Conservation (phyloP, 2,113 vertebrate genomes). For the Camelus bactrianus region DNA sequence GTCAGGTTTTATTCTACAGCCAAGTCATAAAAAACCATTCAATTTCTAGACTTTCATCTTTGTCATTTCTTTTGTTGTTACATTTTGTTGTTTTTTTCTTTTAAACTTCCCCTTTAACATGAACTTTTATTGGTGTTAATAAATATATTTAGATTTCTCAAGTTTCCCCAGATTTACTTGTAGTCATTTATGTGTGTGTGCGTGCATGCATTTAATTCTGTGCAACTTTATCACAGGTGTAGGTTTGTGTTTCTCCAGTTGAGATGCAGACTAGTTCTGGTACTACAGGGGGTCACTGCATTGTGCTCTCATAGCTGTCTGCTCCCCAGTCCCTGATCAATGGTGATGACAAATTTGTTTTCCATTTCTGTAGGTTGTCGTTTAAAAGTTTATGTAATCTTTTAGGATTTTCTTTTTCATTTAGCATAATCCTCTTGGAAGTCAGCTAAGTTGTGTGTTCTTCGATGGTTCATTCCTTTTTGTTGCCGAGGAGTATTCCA, state of each 20-base stretch:
- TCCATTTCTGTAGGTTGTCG: neutral
- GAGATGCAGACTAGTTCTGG: neutral
- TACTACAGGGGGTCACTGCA: neutral
- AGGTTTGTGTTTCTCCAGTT: neutral
- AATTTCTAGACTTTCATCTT: neutral
- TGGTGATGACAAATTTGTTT: neutral
- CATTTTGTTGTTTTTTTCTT: neutral
- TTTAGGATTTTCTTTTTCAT: neutral
- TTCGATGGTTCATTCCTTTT: neutral
- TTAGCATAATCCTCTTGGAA: neutral
- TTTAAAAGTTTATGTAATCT: neutral
- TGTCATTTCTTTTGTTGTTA: neutral
- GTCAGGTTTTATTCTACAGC: neutral
- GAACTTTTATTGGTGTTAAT: neutral
- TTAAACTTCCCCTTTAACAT: neutral
- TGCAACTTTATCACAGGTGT: neutral
- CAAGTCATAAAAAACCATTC: slow-evolving; percentile 8
- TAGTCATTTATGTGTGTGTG: neutral
- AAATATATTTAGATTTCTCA: neutral
- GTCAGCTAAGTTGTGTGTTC: neutral
- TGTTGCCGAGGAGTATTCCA: neutral
- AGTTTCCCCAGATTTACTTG: neutral
- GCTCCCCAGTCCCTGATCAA: neutral
- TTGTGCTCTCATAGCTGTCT: neutral
- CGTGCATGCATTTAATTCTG: neutral